phyloP scores from a whole-genome alignment of 2,797 vertebrate species.

The Acanthornis magna region DNA sequence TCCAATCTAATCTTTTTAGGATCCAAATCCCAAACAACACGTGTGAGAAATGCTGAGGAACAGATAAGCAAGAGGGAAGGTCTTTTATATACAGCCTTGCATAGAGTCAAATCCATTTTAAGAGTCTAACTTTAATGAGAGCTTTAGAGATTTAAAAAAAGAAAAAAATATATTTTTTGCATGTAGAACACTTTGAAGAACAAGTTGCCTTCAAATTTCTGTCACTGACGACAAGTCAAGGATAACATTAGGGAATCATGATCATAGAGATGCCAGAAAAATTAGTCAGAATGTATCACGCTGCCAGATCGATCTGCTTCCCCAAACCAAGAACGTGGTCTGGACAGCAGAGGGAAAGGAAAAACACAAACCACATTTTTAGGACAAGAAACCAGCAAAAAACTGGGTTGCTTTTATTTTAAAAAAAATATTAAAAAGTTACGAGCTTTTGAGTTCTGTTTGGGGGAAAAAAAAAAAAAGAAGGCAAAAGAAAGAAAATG shows the following conservation, averaged over 20 bases:
- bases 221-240: conserved; percentile 17
- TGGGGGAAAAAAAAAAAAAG: not conserved
- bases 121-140: not conserved
- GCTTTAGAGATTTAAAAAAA: not conserved
- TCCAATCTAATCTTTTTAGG: conserved; percentile 43
- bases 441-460: not conserved
- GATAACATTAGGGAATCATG: conserved; percentile 33
- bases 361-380: not conserved
- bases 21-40: conserved; percentile 47
- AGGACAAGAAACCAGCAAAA: not conserved
- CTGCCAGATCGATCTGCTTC: conserved; percentile 52
- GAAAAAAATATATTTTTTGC: not conserved
- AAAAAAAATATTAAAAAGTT: not conserved
- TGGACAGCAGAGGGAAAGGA: not conserved
- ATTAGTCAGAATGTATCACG: conserved; percentile 10
- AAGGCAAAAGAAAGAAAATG: not conserved
- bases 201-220: conserved; percentile 47
- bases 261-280: conserved; percentile 54
- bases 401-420: not conserved
- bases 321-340: not conserved
- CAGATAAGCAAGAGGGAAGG: conserved; percentile 29
- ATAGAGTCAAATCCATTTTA: conserved; percentile 6
- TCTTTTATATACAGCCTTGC: not conserved
- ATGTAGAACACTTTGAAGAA: conserved; percentile 35
- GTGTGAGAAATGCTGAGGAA: conserved; percentile 11